phyloP scores from a whole-genome alignment of 2,797 vertebrate species.

The Rallus crepitans region DNA sequence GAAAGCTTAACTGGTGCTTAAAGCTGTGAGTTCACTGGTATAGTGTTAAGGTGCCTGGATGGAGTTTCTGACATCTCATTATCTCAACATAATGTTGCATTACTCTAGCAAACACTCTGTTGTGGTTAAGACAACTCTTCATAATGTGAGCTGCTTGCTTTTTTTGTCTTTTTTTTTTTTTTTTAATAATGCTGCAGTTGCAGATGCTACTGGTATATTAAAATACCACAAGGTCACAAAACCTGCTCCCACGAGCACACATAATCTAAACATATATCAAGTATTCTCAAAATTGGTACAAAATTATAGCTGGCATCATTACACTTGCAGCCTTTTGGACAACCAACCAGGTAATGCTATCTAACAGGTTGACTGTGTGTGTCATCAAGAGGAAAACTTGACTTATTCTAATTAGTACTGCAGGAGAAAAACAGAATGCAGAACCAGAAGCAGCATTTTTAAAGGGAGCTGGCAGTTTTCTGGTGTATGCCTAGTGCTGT shows the following conservation, averaged over 20 bases:
- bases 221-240: not conserved
- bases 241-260: not conserved
- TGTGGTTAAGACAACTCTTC: not conserved
- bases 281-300: not conserved
- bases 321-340: not conserved
- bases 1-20: not conserved
- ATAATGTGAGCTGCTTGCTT: not conserved
- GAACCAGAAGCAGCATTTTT: not conserved
- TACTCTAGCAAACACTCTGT: not conserved
- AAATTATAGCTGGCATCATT: not conserved
- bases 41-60: not conserved
- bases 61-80: not conserved
- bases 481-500: not conserved
- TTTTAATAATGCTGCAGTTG: not conserved
- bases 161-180: not conserved
- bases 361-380: not conserved
- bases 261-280: not conserved
- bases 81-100: not conserved
- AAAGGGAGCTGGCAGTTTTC: not conserved
- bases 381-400: not conserved
- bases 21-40: not conserved
- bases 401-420: not conserved
- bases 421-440: not conserved
- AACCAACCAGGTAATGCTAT: not conserved
- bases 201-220: not conserved